These are phyloP conservation scores for Danio choprae DNA, from an alignment of 2,797 vertebrate genomes.

Conservation along the genomic window DNA sequence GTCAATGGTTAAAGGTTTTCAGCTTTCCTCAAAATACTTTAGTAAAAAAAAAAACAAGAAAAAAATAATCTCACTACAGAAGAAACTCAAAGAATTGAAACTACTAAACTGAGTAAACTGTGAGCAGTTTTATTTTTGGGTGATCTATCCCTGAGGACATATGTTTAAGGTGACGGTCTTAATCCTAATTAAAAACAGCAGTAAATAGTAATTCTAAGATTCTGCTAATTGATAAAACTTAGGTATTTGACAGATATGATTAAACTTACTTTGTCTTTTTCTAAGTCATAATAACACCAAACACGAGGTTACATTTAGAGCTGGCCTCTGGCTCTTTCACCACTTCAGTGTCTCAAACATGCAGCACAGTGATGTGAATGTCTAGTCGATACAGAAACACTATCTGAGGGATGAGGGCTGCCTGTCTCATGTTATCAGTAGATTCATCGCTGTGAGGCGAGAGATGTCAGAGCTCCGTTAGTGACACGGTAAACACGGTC, in stretches of 20 bases:
- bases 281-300: constrained; percentile 18
- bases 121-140: too few species aligned
- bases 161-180: not conserved
- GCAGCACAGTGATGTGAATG: constrained; percentile 22
- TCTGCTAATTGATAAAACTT: not conserved
- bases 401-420: constrained; percentile 47
- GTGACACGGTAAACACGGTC: constrained; percentile 44
- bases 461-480: constrained; percentile 60
- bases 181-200: not conserved
- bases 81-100: too few species aligned
- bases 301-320: constrained; percentile 34
- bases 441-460: constrained; percentile 22
- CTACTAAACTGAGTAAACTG: too few species aligned
- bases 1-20: too few species aligned
- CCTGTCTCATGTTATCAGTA: constrained; percentile 55
- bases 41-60: too few species aligned
- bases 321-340: constrained; percentile 19
- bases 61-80: too few species aligned
- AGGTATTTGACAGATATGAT: not conserved
- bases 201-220: not conserved
- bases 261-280: not conserved
- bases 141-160: too few species aligned
- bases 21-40: too few species aligned
- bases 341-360: constrained; percentile 32
- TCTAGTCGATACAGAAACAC: constrained; percentile 36